Evolutionary conservation across 2,113 vertebrate species (phyloP).

Genomic region (Microtus oregoni): DNA sequence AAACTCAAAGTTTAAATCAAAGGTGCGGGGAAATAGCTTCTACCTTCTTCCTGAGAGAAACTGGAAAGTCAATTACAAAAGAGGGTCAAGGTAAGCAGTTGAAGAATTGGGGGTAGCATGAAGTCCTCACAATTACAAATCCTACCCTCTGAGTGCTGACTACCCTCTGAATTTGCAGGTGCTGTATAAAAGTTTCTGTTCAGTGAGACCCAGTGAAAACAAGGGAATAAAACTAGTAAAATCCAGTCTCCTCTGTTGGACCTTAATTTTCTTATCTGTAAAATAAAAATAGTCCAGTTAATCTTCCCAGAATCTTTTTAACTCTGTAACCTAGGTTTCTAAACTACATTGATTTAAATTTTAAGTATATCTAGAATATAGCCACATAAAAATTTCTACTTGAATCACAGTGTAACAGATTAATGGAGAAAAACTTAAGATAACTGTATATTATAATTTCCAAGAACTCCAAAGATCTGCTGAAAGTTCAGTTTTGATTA

Average conservation of each 20-base stretch:
- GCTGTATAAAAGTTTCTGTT: not conserved
- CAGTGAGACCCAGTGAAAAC: not conserved
- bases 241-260: not conserved
- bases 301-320: not conserved
- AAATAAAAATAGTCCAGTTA: not conserved
- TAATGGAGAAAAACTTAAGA: not conserved
- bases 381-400: conserved; percentile 3
- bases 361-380: not conserved
- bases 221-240: not conserved
- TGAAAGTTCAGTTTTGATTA: conserved; percentile 47
- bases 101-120: not conserved
- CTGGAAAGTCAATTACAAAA: not conserved
- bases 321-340: not conserved
- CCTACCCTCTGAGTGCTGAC: not conserved
- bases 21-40: not conserved
- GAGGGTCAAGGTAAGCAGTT: not conserved
- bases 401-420: not conserved
- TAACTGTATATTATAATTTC: not conserved
- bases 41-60: not conserved
- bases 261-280: not conserved
- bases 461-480: not conserved
- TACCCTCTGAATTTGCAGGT: not conserved
- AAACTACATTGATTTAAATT: not conserved
- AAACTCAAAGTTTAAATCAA: not conserved
- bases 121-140: not conserved